These are phyloP conservation scores for Sardinella longiceps DNA, from an alignment of 2,797 vertebrate genomes.

Conservation along the genomic window DNA sequence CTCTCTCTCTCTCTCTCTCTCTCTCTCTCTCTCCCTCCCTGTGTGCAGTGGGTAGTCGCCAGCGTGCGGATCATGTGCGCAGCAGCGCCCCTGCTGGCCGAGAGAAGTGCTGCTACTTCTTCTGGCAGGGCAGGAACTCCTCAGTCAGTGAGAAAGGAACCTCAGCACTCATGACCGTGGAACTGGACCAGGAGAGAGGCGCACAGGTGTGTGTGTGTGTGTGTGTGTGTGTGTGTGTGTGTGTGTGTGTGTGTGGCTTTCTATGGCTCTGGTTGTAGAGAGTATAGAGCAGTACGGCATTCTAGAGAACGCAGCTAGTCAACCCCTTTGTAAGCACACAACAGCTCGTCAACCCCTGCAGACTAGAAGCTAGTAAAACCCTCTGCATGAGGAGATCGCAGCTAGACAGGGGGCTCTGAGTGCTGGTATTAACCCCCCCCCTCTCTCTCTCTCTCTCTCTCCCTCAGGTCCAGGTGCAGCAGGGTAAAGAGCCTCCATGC, in stretches of 20 bases:
- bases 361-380: too few relatives aligned
- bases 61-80: conserved; percentile 85
- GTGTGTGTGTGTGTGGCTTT: too few relatives aligned
- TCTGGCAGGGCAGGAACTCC: conserved; percentile 97
- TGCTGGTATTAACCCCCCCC: too few relatives aligned
- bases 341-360: too few relatives aligned
- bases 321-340: too few relatives aligned
- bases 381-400: too few relatives aligned
- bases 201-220: conserved; percentile 80
- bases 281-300: too few relatives aligned
- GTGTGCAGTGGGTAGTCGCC: conserved; percentile 86
- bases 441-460: not conserved
- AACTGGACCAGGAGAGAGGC: conserved; percentile 94
- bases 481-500: conserved; percentile 95
- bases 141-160: conserved; percentile 97
- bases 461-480: conserved; percentile 91
- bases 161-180: conserved; percentile 94
- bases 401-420: too few relatives aligned
- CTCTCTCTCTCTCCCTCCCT: not conserved
- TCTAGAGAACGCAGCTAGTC: too few relatives aligned
- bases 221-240: too few relatives aligned
- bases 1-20: not conserved
- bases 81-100: conserved; percentile 84
- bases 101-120: conserved; percentile 96
- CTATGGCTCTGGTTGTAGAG: too few relatives aligned